phyloP scores from a whole-genome alignment of 2,888 invertebrate genomes.

The Julus scandinavius region DNA sequence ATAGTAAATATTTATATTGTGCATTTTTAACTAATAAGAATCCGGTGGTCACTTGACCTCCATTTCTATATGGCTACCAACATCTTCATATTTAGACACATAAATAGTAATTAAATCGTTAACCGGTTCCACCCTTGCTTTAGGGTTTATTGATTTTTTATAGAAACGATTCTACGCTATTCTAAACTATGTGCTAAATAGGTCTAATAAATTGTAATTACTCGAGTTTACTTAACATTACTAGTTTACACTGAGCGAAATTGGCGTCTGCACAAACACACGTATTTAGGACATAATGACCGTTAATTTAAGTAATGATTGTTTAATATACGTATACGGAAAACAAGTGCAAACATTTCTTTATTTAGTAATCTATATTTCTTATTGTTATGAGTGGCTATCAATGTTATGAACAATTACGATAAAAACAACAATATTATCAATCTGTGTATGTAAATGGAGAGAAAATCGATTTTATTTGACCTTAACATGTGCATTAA shows the following conservation, averaged over 20 bases:
- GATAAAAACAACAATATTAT: no score
- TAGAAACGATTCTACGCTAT: neutral
- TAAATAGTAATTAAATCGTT: neutral
- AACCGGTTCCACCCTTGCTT: slow-evolving; percentile 13
- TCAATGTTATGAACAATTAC: neutral
- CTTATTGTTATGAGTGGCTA: no score
- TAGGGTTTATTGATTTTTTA: neutral
- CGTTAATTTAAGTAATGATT: neutral
- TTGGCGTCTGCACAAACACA: neutral
- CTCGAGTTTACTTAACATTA: neutral
- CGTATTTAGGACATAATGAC: neutral
- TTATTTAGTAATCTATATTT: no score
- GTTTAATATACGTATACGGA: no score
- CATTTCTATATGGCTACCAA: neutral
- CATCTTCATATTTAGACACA: neutral
- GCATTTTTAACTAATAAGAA: neutral
- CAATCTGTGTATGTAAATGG: neutral
- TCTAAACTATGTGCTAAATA: neutral
- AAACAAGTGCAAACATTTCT: no score
- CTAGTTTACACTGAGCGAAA: neutral
- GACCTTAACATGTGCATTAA: neutral
- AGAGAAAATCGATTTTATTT: neutral
- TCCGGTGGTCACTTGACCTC: neutral
- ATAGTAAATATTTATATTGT: no score
- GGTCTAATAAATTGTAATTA: neutral